Conservation (phyloP, 2,888 invertebrate species). For the Pterostichus madidus region DNA sequence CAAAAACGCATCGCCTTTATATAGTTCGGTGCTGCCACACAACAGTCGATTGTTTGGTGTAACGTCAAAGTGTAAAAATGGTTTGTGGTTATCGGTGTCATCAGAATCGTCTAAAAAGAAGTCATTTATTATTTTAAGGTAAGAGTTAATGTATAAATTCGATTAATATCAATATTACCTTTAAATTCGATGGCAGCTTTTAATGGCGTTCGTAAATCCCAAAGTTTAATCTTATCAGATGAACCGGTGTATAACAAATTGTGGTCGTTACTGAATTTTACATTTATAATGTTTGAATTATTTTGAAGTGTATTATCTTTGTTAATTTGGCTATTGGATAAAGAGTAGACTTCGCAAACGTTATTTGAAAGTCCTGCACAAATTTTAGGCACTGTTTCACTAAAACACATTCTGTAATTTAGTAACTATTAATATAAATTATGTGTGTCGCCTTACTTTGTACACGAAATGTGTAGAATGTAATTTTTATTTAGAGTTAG, state of each 20-base stretch:
- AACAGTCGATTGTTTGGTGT: conserved; percentile 85
- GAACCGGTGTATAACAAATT: conserved; percentile 81
- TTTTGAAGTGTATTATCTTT: conserved; percentile 76
- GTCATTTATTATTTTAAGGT: conserved; percentile 15
- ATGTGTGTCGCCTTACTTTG: conserved; percentile 76
- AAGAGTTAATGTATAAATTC: conserved; percentile 1
- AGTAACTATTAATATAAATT: conserved; percentile 39
- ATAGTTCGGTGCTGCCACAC: conserved; percentile 87
- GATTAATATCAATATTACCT: conserved; percentile 72
- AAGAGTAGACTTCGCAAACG: conserved; percentile 78
- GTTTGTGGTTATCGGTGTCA: conserved; percentile 76
- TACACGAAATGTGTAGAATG: conserved; percentile 81
- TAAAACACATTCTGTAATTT: conserved; percentile 70
- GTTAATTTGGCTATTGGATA: conserved; percentile 75
- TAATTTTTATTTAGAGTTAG: conserved; percentile 81
- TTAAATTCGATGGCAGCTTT: conserved; percentile 76
- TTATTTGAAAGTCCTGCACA: conserved; percentile 78
- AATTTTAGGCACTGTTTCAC: conserved; percentile 76
- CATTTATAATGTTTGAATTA: conserved; percentile 79
- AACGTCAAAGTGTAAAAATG: conserved; percentile 86
- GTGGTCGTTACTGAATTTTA: conserved; percentile 80
- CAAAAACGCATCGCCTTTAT: conserved; percentile 85
- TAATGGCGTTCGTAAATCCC: conserved; percentile 82
- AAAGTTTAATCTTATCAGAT: conserved; percentile 81
- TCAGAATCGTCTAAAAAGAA: conserved; percentile 72